Conservation (phyloP, 2,797 vertebrate genomes). For the Prunella strophiata region DNA sequence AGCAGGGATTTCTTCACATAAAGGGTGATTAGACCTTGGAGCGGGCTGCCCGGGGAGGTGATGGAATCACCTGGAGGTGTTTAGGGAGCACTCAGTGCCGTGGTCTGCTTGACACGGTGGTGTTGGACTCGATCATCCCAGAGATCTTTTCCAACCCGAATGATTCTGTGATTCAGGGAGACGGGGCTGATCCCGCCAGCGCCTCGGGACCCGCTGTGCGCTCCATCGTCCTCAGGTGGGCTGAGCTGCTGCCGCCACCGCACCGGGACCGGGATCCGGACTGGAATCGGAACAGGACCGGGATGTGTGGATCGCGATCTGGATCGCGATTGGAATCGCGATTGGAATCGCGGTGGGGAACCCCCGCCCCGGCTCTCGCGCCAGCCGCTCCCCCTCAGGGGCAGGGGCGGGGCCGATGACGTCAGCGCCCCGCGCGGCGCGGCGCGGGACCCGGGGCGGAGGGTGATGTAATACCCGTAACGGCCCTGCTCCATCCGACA, state of each 20-base stretch:
- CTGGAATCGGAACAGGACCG: not conserved
- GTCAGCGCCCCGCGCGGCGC: not conserved
- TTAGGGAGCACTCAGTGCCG: not conserved
- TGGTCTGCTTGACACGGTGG: not conserved
- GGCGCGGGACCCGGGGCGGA: not conserved
- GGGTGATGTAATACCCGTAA: slow-evolving; percentile 50
- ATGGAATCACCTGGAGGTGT: too few relatives aligned
- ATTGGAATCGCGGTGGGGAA: accelerated
- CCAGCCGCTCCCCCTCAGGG: not conserved
- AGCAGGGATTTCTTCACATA: not conserved
- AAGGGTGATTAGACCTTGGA: not conserved
- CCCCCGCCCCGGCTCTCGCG: accelerated
- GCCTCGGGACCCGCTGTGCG: not conserved
- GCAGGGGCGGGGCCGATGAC: not conserved
- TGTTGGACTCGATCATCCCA: not conserved
- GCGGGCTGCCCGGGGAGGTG: not conserved
- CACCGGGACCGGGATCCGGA: too few relatives aligned
- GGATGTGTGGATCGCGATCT: accelerated
- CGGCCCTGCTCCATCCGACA: not conserved
- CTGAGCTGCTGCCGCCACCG: too few relatives aligned
- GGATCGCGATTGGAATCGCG: accelerated
- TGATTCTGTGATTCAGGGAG: not conserved
- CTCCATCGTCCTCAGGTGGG: not conserved
- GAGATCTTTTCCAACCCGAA: not conserved
- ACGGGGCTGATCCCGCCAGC: too few relatives aligned